A percentile compares a stretch with the other conserved stretches of the same genome.
phyloP scores from a whole-genome alignment of 2,797 vertebrate genomes.

The Calcarius lapponicus region DNA sequence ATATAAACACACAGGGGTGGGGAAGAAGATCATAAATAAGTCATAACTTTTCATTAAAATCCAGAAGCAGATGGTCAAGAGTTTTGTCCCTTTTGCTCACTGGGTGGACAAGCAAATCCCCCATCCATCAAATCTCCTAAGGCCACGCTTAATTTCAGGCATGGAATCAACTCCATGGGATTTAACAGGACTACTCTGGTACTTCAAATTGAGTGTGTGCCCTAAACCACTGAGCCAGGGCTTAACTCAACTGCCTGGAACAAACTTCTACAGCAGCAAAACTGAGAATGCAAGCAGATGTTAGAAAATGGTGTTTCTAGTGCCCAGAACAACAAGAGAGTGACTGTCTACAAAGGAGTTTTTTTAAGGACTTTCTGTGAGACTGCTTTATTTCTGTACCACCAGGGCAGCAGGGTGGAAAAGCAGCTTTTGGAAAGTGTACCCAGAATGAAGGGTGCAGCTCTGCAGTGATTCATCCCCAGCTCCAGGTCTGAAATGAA shows the following conservation, averaged over 20 bases:
- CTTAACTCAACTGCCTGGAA: slow-evolving; percentile 3
- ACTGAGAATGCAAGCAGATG: not conserved
- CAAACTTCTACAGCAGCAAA: not conserved
- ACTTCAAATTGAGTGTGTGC: not conserved
- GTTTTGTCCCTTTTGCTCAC: not conserved
- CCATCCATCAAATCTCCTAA: not conserved
- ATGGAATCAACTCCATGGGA: not conserved
- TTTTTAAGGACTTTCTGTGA: slow-evolving; percentile 47
- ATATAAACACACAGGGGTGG: slow-evolving; percentile 28
- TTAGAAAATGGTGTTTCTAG: slow-evolving; percentile 49
- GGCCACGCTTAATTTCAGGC: not conserved
- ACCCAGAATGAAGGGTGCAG: slow-evolving; percentile 19
- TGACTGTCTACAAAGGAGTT: slow-evolving; percentile 41
- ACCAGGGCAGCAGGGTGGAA: slow-evolving; percentile 43
- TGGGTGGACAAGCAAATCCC: not conserved
- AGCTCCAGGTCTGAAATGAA: slow-evolving; percentile 17
- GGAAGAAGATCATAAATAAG: slow-evolving; percentile 20
- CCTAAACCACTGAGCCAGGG: not conserved
- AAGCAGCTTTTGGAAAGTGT: slow-evolving; percentile 60
- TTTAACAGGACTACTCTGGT: not conserved
- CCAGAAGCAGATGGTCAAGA: slow-evolving; percentile 27
- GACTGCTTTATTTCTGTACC: slow-evolving; percentile 74
- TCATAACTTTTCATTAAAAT: slow-evolving; percentile 43
- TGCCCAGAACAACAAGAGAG: slow-evolving; percentile 62
- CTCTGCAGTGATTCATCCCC: slow-evolving; percentile 62